Percentiles rank a stretch among this genome's conserved stretches.
Evolutionary conservation across 2,888 invertebrate species (phyloP).

Genomic region (Thecocarcelia acutangulata): DNA sequence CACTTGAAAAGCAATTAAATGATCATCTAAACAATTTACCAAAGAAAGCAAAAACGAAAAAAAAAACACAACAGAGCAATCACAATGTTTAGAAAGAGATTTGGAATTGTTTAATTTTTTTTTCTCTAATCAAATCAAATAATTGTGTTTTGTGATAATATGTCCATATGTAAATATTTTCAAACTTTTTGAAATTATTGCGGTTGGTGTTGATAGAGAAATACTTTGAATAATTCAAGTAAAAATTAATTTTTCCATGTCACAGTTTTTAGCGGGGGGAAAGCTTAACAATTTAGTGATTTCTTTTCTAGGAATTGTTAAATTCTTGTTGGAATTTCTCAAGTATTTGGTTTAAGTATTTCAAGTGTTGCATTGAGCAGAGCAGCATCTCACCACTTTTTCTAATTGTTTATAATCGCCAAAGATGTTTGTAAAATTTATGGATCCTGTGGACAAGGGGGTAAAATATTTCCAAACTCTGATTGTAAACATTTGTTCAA

Average conservation of each 20-base stretch:
- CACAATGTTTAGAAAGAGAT: constrained; percentile 5
- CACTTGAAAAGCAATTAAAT: constrained; percentile 63
- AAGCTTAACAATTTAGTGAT: background rate
- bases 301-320: constrained; percentile 25
- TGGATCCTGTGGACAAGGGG: constrained; percentile 68
- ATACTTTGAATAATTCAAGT: background rate
- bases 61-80: constrained; percentile 1
- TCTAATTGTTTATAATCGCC: constrained; percentile 47
- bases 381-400: constrained; percentile 5
- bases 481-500: constrained; percentile 24
- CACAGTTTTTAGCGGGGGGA: background rate
- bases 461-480: constrained; percentile 38
- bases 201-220: constrained; percentile 36
- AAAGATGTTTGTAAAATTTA: constrained; percentile 62
- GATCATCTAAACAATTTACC: constrained; percentile 40
- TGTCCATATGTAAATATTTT: constrained; percentile 16
- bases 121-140: background rate
- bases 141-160: constrained; percentile 32
- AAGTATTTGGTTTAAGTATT: constrained; percentile 21
- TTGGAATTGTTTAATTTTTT: constrained; percentile 2
- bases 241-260: background rate
- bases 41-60: background rate
- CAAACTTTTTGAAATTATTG: constrained; percentile 13
- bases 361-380: constrained; percentile 30
- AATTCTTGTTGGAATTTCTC: constrained; percentile 32